Conservation (phyloP, 1,140 invertebrate species). For the Stegodyphus mimosarum region DNA sequence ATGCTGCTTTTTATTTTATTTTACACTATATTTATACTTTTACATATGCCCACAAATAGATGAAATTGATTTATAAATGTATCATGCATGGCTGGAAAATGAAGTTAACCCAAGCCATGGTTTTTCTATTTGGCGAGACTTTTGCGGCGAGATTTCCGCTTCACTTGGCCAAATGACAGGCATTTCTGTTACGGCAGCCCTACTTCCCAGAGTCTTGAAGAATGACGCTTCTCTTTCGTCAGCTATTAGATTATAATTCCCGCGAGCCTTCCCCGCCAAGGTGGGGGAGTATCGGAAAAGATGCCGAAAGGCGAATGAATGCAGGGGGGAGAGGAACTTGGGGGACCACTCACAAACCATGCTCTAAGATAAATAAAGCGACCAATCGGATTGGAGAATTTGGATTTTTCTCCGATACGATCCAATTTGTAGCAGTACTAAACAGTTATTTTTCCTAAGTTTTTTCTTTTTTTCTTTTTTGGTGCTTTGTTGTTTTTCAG, state of each 20-base stretch:
- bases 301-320: slow-evolving; percentile 37
- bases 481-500: no score
- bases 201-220: slow-evolving; percentile 39
- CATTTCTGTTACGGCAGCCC: slow-evolving; percentile 4
- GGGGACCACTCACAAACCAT: slow-evolving; percentile 15
- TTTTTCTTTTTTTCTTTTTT: no score
- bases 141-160: background rate
- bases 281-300: slow-evolving; percentile 59
- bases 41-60: no score
- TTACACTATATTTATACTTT: no score
- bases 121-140: background rate
- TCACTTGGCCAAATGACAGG: background rate
- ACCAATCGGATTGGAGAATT: slow-evolving; percentile 1
- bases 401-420: background rate
- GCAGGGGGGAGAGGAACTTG: background rate
- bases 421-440: no score
- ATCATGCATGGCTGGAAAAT: no score
- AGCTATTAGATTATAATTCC: slow-evolving; percentile 61
- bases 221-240: slow-evolving; percentile 59
- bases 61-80: no score
- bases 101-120: no score
- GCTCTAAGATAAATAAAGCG: slow-evolving; percentile 19
- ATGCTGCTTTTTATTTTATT: no score
- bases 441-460: no score
- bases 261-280: slow-evolving; percentile 33